Conservation (phyloP, 2,113 vertebrate species). For the Procapra przewalskii region DNA sequence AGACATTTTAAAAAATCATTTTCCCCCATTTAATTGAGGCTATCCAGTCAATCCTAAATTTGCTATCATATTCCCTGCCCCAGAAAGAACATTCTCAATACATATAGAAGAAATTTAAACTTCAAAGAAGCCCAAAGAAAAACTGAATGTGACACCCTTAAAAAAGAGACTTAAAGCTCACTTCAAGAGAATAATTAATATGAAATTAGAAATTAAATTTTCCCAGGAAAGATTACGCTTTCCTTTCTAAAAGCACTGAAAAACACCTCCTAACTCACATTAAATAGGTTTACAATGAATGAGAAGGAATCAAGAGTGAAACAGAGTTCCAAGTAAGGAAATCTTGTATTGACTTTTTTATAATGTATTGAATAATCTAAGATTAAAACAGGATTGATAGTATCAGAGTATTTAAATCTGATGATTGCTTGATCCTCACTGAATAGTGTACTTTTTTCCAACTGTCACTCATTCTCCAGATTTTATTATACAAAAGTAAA, state of each 20-base stretch:
- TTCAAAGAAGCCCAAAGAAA: background rate
- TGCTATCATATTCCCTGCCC: background rate
- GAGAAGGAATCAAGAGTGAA: background rate
- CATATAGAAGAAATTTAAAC: background rate
- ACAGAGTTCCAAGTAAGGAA: background rate
- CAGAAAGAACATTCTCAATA: background rate
- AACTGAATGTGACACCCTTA: background rate
- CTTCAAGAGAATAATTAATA: background rate
- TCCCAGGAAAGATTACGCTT: background rate
- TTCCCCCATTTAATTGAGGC: background rate
- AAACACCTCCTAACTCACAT: background rate
- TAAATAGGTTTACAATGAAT: background rate
- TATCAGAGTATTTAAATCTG: conserved; percentile 35
- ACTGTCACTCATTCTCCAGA: conserved; percentile 20
- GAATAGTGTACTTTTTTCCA: conserved; percentile 38
- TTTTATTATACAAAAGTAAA: conserved; percentile 46
- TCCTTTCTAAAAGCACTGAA: background rate
- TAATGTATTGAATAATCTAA: conserved; percentile 29
- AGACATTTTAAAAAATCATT: background rate
- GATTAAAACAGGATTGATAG: conserved; percentile 33
- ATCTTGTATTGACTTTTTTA: conserved; percentile 28
- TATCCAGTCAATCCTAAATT: background rate
- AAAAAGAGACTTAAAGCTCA: background rate
- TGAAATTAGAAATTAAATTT: background rate
- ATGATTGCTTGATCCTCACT: conserved; percentile 39